Evolutionary conservation across 2,888 invertebrate genomes (phyloP).

Genomic region (Endomychus coccineus): DNA sequence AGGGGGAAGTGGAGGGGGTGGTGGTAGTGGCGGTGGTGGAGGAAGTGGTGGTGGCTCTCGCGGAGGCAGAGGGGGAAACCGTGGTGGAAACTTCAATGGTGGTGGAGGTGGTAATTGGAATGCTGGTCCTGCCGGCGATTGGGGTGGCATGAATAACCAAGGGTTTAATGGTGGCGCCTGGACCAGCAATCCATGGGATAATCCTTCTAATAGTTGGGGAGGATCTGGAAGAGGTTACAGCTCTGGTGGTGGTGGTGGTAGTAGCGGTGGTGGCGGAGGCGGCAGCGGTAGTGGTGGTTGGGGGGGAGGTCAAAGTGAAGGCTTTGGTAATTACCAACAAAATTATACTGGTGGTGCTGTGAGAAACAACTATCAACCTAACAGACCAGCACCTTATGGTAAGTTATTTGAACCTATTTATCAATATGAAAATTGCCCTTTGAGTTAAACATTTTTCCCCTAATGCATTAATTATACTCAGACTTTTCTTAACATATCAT

Average conservation of each 20-base stretch:
- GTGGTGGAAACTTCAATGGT: constrained; percentile 38
- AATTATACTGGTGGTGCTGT: constrained; percentile 71
- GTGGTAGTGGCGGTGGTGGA: constrained; percentile 46
- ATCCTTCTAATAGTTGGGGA: constrained; percentile 18
- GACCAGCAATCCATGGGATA: constrained; percentile 29
- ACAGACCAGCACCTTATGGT: constrained; percentile 67
- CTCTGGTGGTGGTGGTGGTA: constrained; percentile 28
- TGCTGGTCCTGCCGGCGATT: constrained; percentile 29
- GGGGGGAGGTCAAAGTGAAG: constrained; percentile 51
- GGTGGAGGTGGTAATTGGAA: constrained; percentile 45
- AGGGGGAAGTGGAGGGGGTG: constrained; percentile 48
- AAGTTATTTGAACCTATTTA: constrained; percentile 35
- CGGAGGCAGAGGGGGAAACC: constrained; percentile 42
- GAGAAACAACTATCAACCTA: constrained; percentile 60
- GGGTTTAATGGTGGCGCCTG: constrained; percentile 40
- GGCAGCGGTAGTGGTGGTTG: constrained; percentile 46
- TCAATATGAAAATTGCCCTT: not conserved
- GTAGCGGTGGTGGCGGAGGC: constrained; percentile 33
- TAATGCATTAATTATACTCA: too few species aligned
- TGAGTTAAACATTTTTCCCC: too few species aligned
- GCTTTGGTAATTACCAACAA: constrained; percentile 77
- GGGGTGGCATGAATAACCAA: constrained; percentile 29
- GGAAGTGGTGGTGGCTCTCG: constrained; percentile 43
- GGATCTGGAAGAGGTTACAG: not conserved
- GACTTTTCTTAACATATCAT: too few species aligned